Evolutionary conservation across 2,113 vertebrate species (phyloP).

Genomic region (Archocentrus centrarchus): DNA sequence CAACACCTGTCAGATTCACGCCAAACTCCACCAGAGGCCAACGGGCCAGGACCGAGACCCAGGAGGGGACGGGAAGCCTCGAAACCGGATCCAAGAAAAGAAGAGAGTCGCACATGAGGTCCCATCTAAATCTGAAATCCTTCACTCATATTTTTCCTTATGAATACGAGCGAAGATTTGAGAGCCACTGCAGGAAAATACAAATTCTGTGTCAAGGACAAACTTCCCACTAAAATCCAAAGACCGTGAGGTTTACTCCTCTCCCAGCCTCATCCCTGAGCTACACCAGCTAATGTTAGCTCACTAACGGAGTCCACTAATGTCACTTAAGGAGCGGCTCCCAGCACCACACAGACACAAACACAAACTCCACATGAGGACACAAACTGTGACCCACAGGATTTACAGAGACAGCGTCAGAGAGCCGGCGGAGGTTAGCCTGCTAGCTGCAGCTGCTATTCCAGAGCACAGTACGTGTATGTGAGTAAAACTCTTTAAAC

Average conservation of each 20-base stretch:
- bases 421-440: no score
- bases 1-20: slow-evolving; percentile 49
- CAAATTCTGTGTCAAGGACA: neutral
- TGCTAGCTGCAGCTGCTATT: no score
- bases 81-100: slow-evolving; percentile 8
- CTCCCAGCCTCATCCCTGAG: neutral
- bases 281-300: neutral
- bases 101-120: no score
- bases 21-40: slow-evolving; percentile 42
- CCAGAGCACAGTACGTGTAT: no score
- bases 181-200: no score
- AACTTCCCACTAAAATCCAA: neutral
- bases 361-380: no score
- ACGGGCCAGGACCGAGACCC: slow-evolving; percentile 55
- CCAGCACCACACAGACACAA: no score
- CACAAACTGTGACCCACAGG: no score
- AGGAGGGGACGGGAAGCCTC: slow-evolving; percentile 29
- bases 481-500: neutral
- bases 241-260: neutral
- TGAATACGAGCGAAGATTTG: no score
- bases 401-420: no score
- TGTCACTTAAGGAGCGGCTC: no score
- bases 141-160: neutral
- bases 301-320: neutral
- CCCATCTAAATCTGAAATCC: no score